Conservation (phyloP, 2,797 vertebrate species). For the Crenichthys baileyi region DNA sequence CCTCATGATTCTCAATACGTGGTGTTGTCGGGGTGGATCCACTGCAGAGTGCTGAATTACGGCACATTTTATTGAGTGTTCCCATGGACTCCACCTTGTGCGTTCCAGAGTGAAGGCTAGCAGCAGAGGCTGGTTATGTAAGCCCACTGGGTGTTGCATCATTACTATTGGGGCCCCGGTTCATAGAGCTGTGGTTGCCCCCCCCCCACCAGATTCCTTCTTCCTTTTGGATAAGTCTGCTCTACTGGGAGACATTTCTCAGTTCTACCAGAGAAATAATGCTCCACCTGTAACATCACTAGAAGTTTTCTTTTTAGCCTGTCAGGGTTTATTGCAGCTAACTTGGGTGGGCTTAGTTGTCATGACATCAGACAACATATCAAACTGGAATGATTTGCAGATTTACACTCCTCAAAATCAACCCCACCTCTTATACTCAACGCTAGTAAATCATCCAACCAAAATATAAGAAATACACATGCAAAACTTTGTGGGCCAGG, state of each 20-base stretch:
- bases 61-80: constrained; percentile 23
- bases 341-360: constrained; percentile 58
- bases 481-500: constrained; percentile 1
- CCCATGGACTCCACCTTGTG: constrained; percentile 44
- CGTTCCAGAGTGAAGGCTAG: constrained; percentile 40
- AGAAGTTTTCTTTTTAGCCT: background rate
- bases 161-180: constrained; percentile 58
- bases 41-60: background rate
- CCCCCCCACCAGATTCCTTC: constrained; percentile 24
- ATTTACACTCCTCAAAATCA: constrained; percentile 35
- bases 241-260: constrained; percentile 28
- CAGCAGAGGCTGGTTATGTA: constrained; percentile 61
- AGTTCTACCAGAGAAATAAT: constrained; percentile 27
- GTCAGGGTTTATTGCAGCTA: background rate
- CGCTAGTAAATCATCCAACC: constrained; percentile 28
- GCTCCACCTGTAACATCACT: constrained; percentile 36
- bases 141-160: constrained; percentile 66
- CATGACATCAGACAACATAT: constrained; percentile 48
- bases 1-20: background rate
- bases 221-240: constrained; percentile 12
- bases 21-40: background rate
- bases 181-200: constrained; percentile 12
- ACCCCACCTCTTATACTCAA: constrained; percentile 39
- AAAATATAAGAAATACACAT: constrained; percentile 28
- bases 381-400: constrained; percentile 57